Evolutionary conservation across 2,113 vertebrate genomes (phyloP), one percentile per base, ranked within the genome.

Genomic region (Rhinolophus ferrumequinum): DNA sequence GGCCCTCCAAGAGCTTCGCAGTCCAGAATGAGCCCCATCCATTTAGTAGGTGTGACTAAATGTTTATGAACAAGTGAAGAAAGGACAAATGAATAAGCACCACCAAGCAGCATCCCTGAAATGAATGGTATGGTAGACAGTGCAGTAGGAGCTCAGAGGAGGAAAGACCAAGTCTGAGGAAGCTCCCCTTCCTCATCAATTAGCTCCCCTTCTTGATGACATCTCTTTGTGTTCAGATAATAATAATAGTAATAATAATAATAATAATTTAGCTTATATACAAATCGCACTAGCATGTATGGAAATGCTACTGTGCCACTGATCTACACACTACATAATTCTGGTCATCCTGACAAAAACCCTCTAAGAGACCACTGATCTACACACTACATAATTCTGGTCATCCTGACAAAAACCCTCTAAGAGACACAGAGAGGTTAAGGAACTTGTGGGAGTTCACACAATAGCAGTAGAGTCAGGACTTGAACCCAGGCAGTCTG

Each of bases 181-280:
- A 87, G 24, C 28, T 44, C 90, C 44, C 79, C 50, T 95, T 86
- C 89, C n/a, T n/a, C n/a, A n/a, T n/a, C n/a, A n/a, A n/a, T n/a
- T n/a, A n/a, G n/a, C n/a, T n/a, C n/a, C n/a, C n/a, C n/a, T 95
- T 86, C 89, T 84, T 75, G 18, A 15, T n/a, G 21, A 30, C 33
- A 38, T 70, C 77, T 92, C 67, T 84, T 1, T 44, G 14, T 80
- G 18, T 76, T 50, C 22, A 64, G 28, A 22, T 52, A 50, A 47
- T 35, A 70, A 50, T 44, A 24, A 13, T 50, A 16, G 35, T 44
- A 54, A 66, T 38, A 24, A 13, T 50, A 16, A 47, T 44, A 54
- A 66, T 38, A 54, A 70, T 72, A 73, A 66, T 56, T 19, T 12
- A 60, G 15, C 62, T 85, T 18, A 30, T 58, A 26, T 5, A n/a